phyloP scores from a whole-genome alignment of 2,113 vertebrate genomes.

The Diadophis punctatus region DNA sequence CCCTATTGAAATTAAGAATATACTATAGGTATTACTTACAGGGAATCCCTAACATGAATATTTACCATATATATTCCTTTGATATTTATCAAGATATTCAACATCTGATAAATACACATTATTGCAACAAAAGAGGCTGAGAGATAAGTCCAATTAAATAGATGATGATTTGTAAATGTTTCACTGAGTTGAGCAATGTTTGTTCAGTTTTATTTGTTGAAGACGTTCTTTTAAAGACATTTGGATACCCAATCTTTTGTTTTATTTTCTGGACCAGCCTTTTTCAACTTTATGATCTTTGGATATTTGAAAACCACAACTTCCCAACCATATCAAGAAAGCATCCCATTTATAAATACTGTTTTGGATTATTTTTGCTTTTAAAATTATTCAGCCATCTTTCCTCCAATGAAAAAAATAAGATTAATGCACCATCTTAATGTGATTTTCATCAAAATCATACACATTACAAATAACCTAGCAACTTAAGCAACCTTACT shows the following conservation, averaged over 20 bases:
- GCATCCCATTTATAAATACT: not conserved
- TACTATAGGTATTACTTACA: not conserved
- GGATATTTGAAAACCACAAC: not conserved
- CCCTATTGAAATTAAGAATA: not conserved
- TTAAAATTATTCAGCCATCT: not conserved
- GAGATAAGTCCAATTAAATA: not conserved
- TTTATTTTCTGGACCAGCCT: not conserved
- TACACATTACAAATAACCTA: not conserved
- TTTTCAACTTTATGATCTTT: not conserved
- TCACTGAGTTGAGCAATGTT: not conserved
- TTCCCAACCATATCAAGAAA: not conserved
- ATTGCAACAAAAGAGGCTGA: not conserved
- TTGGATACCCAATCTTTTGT: too few relatives aligned
- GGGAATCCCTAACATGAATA: not conserved
- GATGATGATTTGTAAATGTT: conserved; percentile 2
- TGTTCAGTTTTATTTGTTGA: not conserved
- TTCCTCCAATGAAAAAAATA: not conserved
- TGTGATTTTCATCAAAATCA: not conserved
- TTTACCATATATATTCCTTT: conserved; percentile 3
- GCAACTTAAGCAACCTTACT: not conserved
- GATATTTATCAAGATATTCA: not conserved
- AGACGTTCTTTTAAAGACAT: not conserved
- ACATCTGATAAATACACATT: not conserved
- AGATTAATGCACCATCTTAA: not conserved
- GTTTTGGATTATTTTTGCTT: not conserved